phyloP scores from a whole-genome alignment of 1,140 invertebrate genomes.

The Macrotrachela quadricornifera region DNA sequence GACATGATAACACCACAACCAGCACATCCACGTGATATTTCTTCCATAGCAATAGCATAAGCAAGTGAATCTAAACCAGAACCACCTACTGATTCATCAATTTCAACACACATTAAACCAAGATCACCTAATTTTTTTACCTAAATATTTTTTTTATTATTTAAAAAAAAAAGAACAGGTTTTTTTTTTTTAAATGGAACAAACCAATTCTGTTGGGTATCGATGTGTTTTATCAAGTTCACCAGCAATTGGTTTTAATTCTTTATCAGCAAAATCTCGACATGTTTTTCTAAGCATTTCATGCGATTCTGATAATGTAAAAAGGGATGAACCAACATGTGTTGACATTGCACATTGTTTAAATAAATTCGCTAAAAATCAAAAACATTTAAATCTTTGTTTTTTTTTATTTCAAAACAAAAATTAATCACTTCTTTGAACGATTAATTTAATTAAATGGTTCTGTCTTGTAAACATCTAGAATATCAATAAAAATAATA shows the following conservation, averaged over 20 bases:
- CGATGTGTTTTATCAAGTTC: conserved; percentile 60
- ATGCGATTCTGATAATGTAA: conserved; percentile 46
- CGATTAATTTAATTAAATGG: no score
- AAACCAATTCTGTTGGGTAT: conserved; percentile 51
- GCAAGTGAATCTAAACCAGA: conserved; percentile 70
- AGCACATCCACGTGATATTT: conserved; percentile 43
- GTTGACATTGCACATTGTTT: no score
- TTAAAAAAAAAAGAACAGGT: no score
- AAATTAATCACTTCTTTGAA: no score
- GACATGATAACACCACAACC: conserved; percentile 25
- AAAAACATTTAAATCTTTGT: no score
- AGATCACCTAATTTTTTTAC: conserved; percentile 71
- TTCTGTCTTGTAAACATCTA: no score
- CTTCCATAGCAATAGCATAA: conserved; percentile 79
- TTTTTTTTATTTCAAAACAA: no score
- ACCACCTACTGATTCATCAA: conserved; percentile 62
- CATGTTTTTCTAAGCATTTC: conserved; percentile 74
- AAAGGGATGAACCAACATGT: no score
- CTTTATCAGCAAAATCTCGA: conserved; percentile 64
- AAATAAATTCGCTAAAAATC: no score
- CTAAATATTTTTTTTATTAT: no score
- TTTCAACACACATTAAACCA: conserved; percentile 57
- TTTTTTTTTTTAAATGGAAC: no score
- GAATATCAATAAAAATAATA: no score
- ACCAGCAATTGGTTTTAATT: conserved; percentile 60